Conservation (phyloP, 2,113 vertebrate genomes). For the Tetrao urogallus region DNA sequence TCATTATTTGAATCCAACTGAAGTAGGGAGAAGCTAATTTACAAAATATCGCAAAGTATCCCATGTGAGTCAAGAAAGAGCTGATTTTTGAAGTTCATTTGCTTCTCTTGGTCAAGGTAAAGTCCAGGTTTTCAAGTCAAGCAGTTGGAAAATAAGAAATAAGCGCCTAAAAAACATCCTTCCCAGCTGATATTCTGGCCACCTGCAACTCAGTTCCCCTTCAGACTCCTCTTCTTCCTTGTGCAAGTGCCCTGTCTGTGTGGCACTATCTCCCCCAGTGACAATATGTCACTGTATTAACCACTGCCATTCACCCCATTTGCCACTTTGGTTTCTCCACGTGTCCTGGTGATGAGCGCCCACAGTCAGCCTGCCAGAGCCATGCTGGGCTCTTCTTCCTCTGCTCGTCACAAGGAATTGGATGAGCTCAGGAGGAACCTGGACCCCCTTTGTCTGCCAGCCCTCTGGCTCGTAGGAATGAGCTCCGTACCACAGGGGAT, state of each 20-base stretch:
- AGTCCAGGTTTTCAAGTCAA: background rate
- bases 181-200: background rate
- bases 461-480: background rate
- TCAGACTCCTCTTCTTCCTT: background rate
- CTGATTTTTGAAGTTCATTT: background rate
- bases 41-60: background rate
- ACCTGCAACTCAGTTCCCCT: rapidly evolving
- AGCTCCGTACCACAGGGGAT: rapidly evolving
- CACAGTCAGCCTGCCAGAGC: background rate
- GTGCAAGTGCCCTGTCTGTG: background rate
- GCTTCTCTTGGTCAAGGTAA: background rate
- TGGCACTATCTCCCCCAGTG: too few relatives aligned
- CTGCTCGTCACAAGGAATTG: background rate
- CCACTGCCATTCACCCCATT: rapidly evolving
- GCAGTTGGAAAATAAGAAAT: background rate
- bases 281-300: background rate
- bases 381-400: background rate
- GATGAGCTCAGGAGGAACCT: background rate
- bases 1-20: background rate
- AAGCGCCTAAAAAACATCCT: rapidly evolving
- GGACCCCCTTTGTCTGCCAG: rapidly evolving
- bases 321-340: rapidly evolving
- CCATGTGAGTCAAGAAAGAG: background rate
- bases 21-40: background rate
- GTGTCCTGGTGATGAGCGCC: rapidly evolving